These are phyloP conservation scores for Pteropus rufus DNA, from an alignment of 2,797 vertebrate species.

Conservation along the genomic window DNA sequence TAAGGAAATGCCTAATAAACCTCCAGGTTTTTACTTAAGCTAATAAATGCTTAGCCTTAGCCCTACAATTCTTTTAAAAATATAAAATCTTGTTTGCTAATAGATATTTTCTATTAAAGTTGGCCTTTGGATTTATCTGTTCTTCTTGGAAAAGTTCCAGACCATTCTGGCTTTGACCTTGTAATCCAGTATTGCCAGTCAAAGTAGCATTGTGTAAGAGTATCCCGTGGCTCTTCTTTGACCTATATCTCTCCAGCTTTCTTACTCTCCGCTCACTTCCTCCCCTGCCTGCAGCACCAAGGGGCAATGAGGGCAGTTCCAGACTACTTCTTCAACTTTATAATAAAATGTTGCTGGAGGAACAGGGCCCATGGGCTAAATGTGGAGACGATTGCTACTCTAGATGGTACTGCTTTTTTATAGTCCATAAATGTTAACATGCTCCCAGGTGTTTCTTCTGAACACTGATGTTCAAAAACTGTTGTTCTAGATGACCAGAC, in stretches of 20 bases:
- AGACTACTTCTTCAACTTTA: not conserved
- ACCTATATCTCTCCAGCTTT: not conserved
- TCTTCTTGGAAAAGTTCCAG: slow-evolving; percentile 38
- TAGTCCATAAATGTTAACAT: not conserved
- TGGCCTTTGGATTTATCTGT: not conserved
- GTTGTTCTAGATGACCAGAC: not conserved
- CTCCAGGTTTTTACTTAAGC: not conserved
- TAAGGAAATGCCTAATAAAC: not conserved
- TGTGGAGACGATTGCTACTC: not conserved
- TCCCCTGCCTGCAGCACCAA: not conserved
- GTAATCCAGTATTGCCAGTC: slow-evolving; percentile 2
- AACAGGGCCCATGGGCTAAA: not conserved
- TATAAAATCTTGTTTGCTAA: not conserved
- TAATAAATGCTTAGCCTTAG: not conserved
- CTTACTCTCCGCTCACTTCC: not conserved
- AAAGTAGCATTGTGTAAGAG: slow-evolving; percentile 19
- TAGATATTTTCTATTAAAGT: not conserved
- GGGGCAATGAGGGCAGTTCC: not conserved
- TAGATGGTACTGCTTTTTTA: not conserved
- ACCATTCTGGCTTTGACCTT: slow-evolving; percentile 9
- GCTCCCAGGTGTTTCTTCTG: not conserved
- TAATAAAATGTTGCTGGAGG: not conserved
- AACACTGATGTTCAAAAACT: not conserved
- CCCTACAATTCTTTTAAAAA: slow-evolving; percentile 16
- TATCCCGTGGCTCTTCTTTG: not conserved